These are phyloP conservation scores for Eonycteris spelaea DNA, from an alignment of 2,113 vertebrate species.

Conservation along the genomic window DNA sequence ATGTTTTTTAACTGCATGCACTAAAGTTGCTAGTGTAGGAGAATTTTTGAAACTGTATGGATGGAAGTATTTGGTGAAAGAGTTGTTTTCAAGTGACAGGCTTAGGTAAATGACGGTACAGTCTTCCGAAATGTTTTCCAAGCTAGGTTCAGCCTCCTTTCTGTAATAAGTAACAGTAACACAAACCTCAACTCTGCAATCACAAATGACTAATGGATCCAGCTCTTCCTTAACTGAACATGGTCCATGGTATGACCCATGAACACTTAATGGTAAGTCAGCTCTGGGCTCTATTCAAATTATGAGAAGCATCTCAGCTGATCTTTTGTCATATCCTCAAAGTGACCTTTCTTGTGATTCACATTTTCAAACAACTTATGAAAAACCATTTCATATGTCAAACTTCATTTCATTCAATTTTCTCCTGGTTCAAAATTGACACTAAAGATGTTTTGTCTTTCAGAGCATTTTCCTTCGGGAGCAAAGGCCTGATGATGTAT, in stretches of 20 bases:
- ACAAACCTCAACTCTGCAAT: not conserved
- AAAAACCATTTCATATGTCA: conserved; percentile 44
- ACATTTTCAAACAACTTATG: conserved; percentile 45
- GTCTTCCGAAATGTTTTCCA: not conserved
- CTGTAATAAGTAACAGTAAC: not conserved
- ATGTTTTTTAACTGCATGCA: not conserved
- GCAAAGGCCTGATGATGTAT: conserved; percentile 28
- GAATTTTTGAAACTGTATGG: conserved; percentile 15
- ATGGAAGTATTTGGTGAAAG: not conserved
- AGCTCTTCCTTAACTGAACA: not conserved
- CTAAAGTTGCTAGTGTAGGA: conserved; percentile 26
- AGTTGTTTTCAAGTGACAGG: not conserved
- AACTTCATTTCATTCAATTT: conserved; percentile 63
- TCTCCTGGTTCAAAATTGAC: conserved; percentile 57
- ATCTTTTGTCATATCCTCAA: conserved; percentile 5
- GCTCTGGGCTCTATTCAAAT: not conserved
- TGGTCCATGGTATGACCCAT: not conserved
- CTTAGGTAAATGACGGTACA: conserved; percentile 13
- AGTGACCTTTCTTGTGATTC: conserved; percentile 46
- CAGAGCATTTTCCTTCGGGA: conserved; percentile 39
- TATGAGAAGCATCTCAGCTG: not conserved
- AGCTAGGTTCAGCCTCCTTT: not conserved
- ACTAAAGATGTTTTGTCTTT: conserved; percentile 59
- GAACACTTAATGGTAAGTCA: not conserved
- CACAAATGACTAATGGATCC: conserved; percentile 17